phyloP scores from a whole-genome alignment of 64 coral and sea anemone genomes.

The Orbicella faveolata region DNA sequence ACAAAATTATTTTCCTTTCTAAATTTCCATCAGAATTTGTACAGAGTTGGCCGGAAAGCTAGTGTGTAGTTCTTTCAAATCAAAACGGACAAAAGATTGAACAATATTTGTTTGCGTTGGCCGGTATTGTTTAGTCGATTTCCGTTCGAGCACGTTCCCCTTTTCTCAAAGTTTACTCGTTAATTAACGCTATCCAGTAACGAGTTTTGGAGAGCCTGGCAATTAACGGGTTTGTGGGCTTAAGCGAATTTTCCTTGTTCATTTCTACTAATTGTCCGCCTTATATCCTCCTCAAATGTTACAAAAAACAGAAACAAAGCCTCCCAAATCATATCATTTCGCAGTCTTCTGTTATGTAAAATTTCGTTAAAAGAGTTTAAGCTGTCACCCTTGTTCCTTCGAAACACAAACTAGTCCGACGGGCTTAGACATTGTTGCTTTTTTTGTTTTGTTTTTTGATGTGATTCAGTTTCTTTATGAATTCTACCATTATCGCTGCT shows the following conservation, averaged over 20 bases:
- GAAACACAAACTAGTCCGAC: not conserved
- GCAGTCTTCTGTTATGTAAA: slow-evolving; percentile 34
- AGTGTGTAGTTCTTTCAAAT: not conserved
- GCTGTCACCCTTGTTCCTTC: not conserved
- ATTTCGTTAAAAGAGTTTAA: slow-evolving; percentile 14
- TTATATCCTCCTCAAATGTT: not conserved
- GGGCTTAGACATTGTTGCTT: not conserved
- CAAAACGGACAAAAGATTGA: not conserved
- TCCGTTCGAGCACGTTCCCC: not conserved
- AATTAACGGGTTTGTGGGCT: slow-evolving; percentile 1
- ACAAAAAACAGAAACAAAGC: not conserved
- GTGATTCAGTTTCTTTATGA: not conserved
- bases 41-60: not conserved
- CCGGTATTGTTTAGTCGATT: not conserved
- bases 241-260: not conserved
- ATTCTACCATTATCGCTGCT: not conserved
- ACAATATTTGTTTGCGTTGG: not conserved
- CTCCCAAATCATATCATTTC: not conserved
- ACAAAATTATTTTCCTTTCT: not conserved
- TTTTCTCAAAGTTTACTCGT: not conserved
- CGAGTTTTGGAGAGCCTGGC: not conserved
- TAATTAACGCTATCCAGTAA: slow-evolving; percentile 3
- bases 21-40: not conserved
- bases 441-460: not conserved
- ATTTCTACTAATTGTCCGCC: slow-evolving; percentile 14